phyloP scores from a whole-genome alignment of 2,113 vertebrate genomes.

The Stegostoma tigrinum region DNA sequence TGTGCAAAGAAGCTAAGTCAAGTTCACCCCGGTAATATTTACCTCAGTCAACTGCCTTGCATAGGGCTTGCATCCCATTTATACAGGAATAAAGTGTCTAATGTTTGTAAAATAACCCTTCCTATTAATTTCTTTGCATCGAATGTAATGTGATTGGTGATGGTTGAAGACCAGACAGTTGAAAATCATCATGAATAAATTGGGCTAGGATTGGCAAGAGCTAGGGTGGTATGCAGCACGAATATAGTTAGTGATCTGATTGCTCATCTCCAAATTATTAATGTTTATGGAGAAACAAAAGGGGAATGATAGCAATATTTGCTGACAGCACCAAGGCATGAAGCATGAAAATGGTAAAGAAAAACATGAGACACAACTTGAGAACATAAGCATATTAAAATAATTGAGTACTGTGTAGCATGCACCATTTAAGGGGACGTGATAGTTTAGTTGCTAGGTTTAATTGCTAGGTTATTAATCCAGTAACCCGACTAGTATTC shows the following conservation, averaged over 20 bases:
- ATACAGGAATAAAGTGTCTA: not conserved
- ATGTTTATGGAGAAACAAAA: no score
- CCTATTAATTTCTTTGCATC: not conserved
- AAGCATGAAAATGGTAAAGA: not conserved
- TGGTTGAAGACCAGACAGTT: not conserved
- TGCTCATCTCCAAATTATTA: no score
- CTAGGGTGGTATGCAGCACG: no score
- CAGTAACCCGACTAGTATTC: no score
- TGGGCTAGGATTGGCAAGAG: no score
- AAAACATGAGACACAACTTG: not conserved
- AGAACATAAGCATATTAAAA: no score
- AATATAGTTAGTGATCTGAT: no score
- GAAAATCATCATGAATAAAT: no score
- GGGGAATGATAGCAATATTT: not conserved
- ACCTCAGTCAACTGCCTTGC: not conserved
- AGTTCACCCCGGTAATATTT: not conserved
- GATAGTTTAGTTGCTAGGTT: no score
- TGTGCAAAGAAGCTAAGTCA: not conserved
- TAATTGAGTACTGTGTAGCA: no score
- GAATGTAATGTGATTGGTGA: not conserved
- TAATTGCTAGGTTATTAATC: no score
- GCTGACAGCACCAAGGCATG: not conserved
- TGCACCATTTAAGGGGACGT: no score
- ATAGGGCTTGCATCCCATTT: not conserved
- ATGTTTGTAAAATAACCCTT: not conserved